Percentiles rank a stretch among this genome's conserved stretches.
These are phyloP conservation scores for Muscicapa adusta DNA, from an alignment of 2,113 vertebrate genomes.

Conservation along the genomic window DNA sequence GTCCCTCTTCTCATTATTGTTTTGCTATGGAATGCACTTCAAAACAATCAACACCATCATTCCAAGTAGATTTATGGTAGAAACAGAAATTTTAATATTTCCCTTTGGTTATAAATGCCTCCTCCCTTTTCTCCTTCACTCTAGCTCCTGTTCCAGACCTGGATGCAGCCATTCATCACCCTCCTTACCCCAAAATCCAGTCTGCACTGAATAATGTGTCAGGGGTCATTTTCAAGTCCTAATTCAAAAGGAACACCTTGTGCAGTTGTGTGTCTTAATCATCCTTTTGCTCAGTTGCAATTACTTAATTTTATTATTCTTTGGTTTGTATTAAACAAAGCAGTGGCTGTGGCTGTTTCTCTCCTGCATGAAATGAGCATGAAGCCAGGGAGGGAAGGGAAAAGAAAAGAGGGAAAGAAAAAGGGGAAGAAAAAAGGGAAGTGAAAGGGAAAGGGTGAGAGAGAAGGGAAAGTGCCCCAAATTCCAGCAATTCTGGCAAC, in stretches of 20 bases:
- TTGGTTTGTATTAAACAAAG: not conserved
- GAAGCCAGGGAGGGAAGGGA: not conserved
- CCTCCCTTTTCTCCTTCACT: not conserved
- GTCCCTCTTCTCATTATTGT: slow-evolving; percentile 42
- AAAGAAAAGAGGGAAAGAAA: not conserved
- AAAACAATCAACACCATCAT: slow-evolving; percentile 16
- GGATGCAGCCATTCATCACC: not conserved
- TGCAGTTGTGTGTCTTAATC: not conserved
- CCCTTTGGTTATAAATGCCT: not conserved
- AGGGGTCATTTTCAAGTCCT: not conserved
- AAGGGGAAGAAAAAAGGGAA: not conserved
- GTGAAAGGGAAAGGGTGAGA: not conserved
- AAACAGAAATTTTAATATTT: slow-evolving; percentile 36
- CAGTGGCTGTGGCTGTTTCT: not conserved
- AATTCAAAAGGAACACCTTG: not conserved
- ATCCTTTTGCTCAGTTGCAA: not conserved
- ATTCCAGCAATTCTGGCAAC: not conserved
- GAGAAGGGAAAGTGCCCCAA: not conserved
- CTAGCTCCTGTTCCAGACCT: not conserved
- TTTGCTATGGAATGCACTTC: not conserved
- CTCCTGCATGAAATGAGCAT: not conserved
- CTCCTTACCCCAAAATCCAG: not conserved
- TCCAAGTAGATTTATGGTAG: not conserved
- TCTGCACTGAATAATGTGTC: not conserved
- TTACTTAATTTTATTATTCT: not conserved